Base-by-base conservation (phyloP, 2,797 vertebrate species). In the Chloroceryle inda region DNA sequence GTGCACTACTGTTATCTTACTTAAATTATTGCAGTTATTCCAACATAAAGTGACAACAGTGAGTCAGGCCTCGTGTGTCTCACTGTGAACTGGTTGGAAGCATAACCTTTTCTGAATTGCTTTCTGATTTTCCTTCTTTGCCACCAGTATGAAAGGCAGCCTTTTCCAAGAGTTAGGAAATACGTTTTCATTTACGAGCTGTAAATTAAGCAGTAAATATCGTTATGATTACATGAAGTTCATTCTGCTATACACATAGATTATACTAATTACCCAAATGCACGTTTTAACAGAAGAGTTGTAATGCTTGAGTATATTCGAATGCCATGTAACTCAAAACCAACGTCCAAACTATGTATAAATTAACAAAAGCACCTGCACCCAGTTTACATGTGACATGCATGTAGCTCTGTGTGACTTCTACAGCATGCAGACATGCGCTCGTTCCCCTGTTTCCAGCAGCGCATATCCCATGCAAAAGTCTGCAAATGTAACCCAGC, bases 401-500 rank as follows among this genome's bases (percentile, higher is more conserved):
- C 90, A 55, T 14, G 92, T 11, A 59, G 72, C 74, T 53, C 71
- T 71, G 59, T 4, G 26, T 64, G 85, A 71, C 18, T 62, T 53
- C 77, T 33, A 18, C 63, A 72, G 93, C 85, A 77, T 4, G 5
- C 67, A 93, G 89, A 94, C 56, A n/a, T 11, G 90, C 4, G 5
- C 77, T 85, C 1, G 3, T 52, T 55, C 63, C 73, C 64, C 66
- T 11, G 40, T 77, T 91, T 68, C 91, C 56, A 47, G 72, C 13
- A 88, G 87, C 68, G 66, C 86, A 89, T 42, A 82, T 94, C 90
- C 86, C 81, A 93, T 95, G 81, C 80, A 94, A 83, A 68, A 7
- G 88, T 79, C 95, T 82, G 92, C 85, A 97, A 96, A 94, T 16
- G 56, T 31, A 97, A 85, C 85, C 96, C 86, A 97, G 76, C 85